Evolutionary conservation across 1,140 invertebrate genomes (phyloP), one percentile per base, ranked within the genome.

Genomic region (Psilanteris sp.): DNA sequence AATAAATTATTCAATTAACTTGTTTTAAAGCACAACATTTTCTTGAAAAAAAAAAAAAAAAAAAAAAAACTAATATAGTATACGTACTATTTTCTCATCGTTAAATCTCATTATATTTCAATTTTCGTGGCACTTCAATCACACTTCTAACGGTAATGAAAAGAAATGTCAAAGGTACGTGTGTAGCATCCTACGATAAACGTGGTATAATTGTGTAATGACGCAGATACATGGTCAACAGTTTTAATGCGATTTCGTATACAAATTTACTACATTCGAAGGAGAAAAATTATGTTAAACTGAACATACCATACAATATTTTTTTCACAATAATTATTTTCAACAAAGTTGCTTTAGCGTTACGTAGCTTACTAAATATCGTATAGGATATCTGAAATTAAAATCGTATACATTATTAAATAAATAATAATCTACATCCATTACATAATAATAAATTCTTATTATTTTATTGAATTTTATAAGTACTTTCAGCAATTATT

Each of bases 171-270:
- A 61, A 36, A 55, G 46, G 16, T 76, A 79, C 78, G 78, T 76
- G 75, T 39, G 39, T 43, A 59, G 54, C 71, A 52, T 71, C 37
- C 43, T 36, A 67, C 64, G 37, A 36, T 34, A 46, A 43, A 48
- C 77, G 34, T 59, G 32, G 50, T 36, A 67, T 73, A 76, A 76
- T 80, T 75, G 44, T 54, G 37, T 32, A 4, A 29, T 46, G 26
- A 48, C 48, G 15, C 54, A 50, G 46, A 78, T 64, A 71, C 68
- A 41, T 55, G 48, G 68, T 76, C 72, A 62, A 71, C 72, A 71
- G 59, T 76, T 80, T 76, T 80, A 81, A 85, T 77, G 80, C 79
- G 81, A 85, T 87, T 85, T 80, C 72, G 79, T 79, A 81, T 79
- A 77, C 37, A 64, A 81, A 82, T 80, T 76, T 81, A n/a, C n/a